Evolutionary conservation across 1,140 invertebrate species (phyloP).

Genomic region (Psilanteris sp.): DNA sequence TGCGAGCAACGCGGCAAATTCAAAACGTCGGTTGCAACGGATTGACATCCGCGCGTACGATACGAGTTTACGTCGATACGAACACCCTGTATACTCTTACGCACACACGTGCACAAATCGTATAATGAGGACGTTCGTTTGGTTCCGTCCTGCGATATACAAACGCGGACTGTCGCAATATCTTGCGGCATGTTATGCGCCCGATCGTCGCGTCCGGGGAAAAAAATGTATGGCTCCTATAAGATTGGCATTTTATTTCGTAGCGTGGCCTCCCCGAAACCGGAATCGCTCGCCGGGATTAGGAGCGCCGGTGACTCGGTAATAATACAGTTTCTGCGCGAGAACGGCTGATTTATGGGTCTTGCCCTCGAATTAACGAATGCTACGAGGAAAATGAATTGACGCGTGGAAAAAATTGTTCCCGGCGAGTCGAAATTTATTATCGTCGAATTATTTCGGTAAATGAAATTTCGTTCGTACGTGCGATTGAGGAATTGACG

Average conservation of each 20-base stretch:
- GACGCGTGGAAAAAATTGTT: constrained; percentile 20
- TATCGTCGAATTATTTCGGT: constrained; percentile 51
- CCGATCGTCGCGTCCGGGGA: constrained; percentile 54
- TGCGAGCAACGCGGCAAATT: too few relatives aligned
- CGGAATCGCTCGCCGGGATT: constrained; percentile 61
- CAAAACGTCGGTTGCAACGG: too few relatives aligned
- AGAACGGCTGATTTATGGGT: constrained; percentile 50
- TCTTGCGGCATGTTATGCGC: constrained; percentile 65
- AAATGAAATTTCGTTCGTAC: constrained; percentile 38
- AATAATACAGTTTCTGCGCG: constrained; percentile 60
- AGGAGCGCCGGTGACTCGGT: constrained; percentile 54
- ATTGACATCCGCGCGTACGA: too few relatives aligned
- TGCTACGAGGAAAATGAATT: constrained; percentile 39
- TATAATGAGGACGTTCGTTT: constrained; percentile 67
- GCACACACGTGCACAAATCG: constrained; percentile 61
- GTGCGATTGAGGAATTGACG: constrained; percentile 34
- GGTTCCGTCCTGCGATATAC: constrained; percentile 60
- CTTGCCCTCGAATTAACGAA: constrained; percentile 54
- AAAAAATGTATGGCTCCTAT: constrained; percentile 67
- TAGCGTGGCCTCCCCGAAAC: constrained; percentile 60
- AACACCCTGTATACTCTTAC: constrained; percentile 53
- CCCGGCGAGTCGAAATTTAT: constrained; percentile 47
- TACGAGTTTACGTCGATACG: neutral
- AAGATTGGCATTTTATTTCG: constrained; percentile 73
- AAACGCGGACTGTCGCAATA: constrained; percentile 65